phyloP scores from a whole-genome alignment of 2,113 vertebrate genomes.

The Danio rerio region GRCz12tu NC_133177.1:38390001-38390500 shows the following conservation, averaged over 20 bases:
- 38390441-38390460: slow-evolving; percentile 1
- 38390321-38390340: slow-evolving; percentile 24
- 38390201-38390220: slow-evolving; percentile 24
- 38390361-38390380: slow-evolving; percentile 35
- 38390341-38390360: slow-evolving; percentile 37
- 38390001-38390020: neutral
- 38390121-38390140: neutral
- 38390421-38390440: slow-evolving; percentile 15
- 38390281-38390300: slow-evolving; percentile 29
- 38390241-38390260: neutral
- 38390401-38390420: slow-evolving; percentile 41
- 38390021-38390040: neutral
- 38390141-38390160: neutral
- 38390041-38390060: too few species aligned
- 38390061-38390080: neutral
- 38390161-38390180: neutral
- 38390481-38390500: slow-evolving; percentile 31
- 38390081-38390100: neutral
- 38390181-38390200: slow-evolving; percentile 21
- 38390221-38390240: neutral
- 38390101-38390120: neutral
- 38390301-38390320: slow-evolving; percentile 31
- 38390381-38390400: slow-evolving; percentile 40
- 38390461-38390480: slow-evolving; percentile 19
- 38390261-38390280: slow-evolving; percentile 1